Base-by-base conservation (phyloP, 2,888 invertebrate genomes). In the Lycophotia porphyrea region DNA sequence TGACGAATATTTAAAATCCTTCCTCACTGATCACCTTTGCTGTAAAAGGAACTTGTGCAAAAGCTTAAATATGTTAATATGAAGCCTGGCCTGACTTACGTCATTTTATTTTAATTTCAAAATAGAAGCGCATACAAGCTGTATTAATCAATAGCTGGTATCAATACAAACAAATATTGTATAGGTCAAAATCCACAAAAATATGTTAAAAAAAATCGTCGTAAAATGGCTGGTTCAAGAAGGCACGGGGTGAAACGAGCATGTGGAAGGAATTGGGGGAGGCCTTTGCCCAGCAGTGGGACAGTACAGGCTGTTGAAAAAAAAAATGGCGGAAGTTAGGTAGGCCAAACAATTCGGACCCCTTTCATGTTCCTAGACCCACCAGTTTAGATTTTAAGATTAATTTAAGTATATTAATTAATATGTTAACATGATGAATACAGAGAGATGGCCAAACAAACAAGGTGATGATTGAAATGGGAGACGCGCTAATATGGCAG, bases 401-500 rank as follows among this genome's bases (percentile, higher is more conserved):
- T 27, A 27, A 27, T n/a, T 11, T 9, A 24, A 9, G 11, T 24
- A 47, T 36, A n/a, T 1, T 70, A 21, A 64, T 44, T 68, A 47
- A 58, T 55, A n/a, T 2, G 1, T 44, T 31, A 21, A 42, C 63
- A 11, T 1, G 1, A 15, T 65, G 8, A 58, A 93, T 92, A 9
- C 93, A 96, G 96, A 93, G 88, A 87, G 94, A 94, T 63, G 92
- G 92, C 0, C 80, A 91, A 1, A 88, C 92, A 0, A 88, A 84
- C 0, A 11, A 90, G 88, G 91, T 95, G 24, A 69, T 93, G 1
- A 87, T 96, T 2, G 97, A 97, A 2, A 97, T 98, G 0, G 97
- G 97, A 0, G 99, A 99, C 93, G 98, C 98, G 0, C 94, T 99
- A 36, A 90, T 98, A 7, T 99, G 99, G 99, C 99, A 99, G 95